Base-by-base conservation (phyloP, 2,797 vertebrate species). In the Coreius guichenoti region DNA sequence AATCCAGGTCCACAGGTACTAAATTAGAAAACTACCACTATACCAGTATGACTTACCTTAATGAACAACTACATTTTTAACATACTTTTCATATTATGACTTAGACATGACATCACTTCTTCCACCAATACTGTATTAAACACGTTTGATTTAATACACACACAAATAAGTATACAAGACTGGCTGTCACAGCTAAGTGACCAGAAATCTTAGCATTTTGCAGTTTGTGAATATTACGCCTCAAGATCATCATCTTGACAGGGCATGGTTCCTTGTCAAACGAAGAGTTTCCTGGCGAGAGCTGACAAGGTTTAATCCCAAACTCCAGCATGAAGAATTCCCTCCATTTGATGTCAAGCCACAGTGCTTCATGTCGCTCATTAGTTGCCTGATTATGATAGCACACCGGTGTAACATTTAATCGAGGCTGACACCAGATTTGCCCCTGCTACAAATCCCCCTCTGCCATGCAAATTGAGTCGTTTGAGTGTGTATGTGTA, bases 361-460 rank as follows among this genome's bases (percentile, higher is more conserved):
- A 67, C 78, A 17, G 26, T 36, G 54, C 51, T 54, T 75, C 58
- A 79, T 61, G 74, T 63, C 96, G 95, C 97, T 99, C 98, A 99
- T 99, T 99, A 99, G 97, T 96, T 93, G 93, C 95, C 96, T 98
- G 98, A 99, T 99, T 99, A 99, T 99, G 98, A 99, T 97, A 97
- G 97, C 95, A 96, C 93, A 96, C 96, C 92, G 95, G 97, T 98
- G 98, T 98, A 97, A 99, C 98, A 97, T 98, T 98, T 99, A 99
- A 99, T 99, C 97, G 96, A 97, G 96, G 97, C 97, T 99, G 98
- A 99, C 97, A 99, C 97, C 97, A 98, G 98, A 99, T 99, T 99
- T 96, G 96, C 96, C 95, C 96, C 95, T 94, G 97, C 98, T 97
- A 97, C 97, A 98, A 98, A 99, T 99, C 97, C 98, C 96, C 97